Evolutionary conservation across 2,888 invertebrate species (phyloP), one percentile per base, ranked within the genome.

Genomic region (Pristionchus exspectatus): DNA sequence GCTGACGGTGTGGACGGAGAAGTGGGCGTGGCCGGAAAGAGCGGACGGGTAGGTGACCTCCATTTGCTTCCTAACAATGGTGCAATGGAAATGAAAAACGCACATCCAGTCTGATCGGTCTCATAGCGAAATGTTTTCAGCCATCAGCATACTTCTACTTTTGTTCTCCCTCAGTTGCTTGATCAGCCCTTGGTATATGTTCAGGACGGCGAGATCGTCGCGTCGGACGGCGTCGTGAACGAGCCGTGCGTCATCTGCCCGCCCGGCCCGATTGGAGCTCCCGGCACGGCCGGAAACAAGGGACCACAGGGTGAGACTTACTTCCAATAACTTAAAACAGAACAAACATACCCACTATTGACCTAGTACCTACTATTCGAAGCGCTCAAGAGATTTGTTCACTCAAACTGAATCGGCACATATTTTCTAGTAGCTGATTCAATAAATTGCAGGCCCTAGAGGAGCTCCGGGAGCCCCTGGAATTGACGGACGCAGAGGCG

Each of bases 201-300:
- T 66, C 88, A 91, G 90, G 92, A 93, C 89, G 94, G 94, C 66
- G 91, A 91, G 59, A 90, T 92, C 72, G 93, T 91, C 27, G 90
- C 91, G 69, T 91, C 92, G 21, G 93, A 93, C 38, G 93, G 93
- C 85, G 91, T 93, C 77, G 90, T 83, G 56, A 90, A 91, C 86
- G 94, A 94, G 91, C 94, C 95, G 33, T 94, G 95, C 89, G 88
- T 94, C 63, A 94, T 95, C 92, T 95, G 95, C 92, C 95, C 95
- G 88, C 92, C 93, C 89, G 95, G 95, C 87, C 90, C 94, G 24
- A 91, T 92, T 38, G 95, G 95, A 87, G 91, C 92, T 18, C 90
- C 92, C 66, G 95, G 95, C 91, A 84, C 90, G 54, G 92, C 94
- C 56, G 94, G 94, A 91, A 90, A 92, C 89, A 94, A 94, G 91